Evolutionary conservation across 2,888 invertebrate genomes (phyloP), one percentile per base, ranked within the genome.

Genomic region (Gastrophysa polygoni): DNA sequence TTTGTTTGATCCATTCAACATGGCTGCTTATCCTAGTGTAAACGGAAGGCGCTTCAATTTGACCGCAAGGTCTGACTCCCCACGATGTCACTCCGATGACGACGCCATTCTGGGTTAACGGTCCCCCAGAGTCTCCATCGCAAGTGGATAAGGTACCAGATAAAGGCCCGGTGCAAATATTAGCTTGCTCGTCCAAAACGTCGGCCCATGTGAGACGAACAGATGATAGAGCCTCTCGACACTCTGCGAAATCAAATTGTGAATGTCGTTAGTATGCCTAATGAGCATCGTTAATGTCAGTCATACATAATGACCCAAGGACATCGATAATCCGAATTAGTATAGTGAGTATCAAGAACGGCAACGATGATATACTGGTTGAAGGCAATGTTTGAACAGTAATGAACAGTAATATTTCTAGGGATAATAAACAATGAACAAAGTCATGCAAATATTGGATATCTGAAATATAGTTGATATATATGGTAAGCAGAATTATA

Each of bases 21-120:
- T 84, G 85, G 17, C 78, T 75, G 3, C 83, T 81, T 0, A 85
- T 84, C 68, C 84, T 84, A 0, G 85, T 85, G 68, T 83, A 86
- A 1, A 86, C 84, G 1, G 85, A 84, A 0, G 86, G 86, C 1
- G 84, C 83, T 3, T 84, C 84, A 5, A 8, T n/a, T 48, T 79
- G 76, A 1, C 85, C 85, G 71, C 86, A 86, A 0, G 86, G 86
- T 0, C 78, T 77, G 1, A 83, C 73, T 0, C 85, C 85, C 86
- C 86, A 87, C 1, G 86, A 87, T 0, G 86, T 85, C 1, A 87
- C 75, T 24, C 87, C 87, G 8, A 85, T 68, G 34, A 85, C 69
- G 4, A 50, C 55, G 7, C 52, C 60, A 16, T 65, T 52, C 11
- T 78, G 67, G 78, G 68, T 78, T 17, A 84, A 78, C 6, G 86